Evolutionary conservation across 2,113 vertebrate species (phyloP).

Genomic region (Paramisgurnus dabryanus): DNA sequence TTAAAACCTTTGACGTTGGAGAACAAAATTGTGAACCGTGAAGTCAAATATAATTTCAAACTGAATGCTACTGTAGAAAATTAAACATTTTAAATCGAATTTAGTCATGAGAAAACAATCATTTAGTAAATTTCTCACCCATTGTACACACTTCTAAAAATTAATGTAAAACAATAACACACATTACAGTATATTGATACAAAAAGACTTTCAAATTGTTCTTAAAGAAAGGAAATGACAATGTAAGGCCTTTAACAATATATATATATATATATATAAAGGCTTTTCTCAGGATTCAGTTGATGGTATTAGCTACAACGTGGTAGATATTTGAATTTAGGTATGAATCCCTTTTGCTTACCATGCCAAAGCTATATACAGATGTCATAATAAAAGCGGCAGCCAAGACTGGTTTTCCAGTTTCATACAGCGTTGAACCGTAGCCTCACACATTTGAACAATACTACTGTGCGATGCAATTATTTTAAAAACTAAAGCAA

Average conservation of each 20-base stretch:
- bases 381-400: slow-evolving; percentile 36
- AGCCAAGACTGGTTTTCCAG: slow-evolving; percentile 32
- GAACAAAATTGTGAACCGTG: neutral
- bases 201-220: slow-evolving; percentile 60
- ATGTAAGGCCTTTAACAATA: slow-evolving; percentile 26
- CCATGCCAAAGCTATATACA: slow-evolving; percentile 43
- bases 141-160: slow-evolving; percentile 58
- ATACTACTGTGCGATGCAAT: slow-evolving; percentile 17
- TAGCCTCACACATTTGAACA: neutral
- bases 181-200: slow-evolving; percentile 58
- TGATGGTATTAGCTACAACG: slow-evolving; percentile 23
- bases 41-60: slow-evolving; percentile 26
- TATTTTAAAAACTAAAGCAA: slow-evolving; percentile 15
- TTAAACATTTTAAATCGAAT: slow-evolving; percentile 37
- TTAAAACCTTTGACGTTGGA: slow-evolving; percentile 10
- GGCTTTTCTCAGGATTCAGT: slow-evolving; percentile 12
- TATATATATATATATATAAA: neutral
- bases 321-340: slow-evolving; percentile 32
- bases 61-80: slow-evolving; percentile 34
- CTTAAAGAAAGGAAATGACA: slow-evolving; percentile 64
- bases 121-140: slow-evolving; percentile 24
- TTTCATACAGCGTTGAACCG: neutral
- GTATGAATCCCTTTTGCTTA: slow-evolving; percentile 30
- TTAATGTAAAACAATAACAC: slow-evolving; percentile 52
- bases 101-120: slow-evolving; percentile 57